phyloP scores from a whole-genome alignment of 2,113 vertebrate genomes.

The Marcusenius ussheri region DNA sequence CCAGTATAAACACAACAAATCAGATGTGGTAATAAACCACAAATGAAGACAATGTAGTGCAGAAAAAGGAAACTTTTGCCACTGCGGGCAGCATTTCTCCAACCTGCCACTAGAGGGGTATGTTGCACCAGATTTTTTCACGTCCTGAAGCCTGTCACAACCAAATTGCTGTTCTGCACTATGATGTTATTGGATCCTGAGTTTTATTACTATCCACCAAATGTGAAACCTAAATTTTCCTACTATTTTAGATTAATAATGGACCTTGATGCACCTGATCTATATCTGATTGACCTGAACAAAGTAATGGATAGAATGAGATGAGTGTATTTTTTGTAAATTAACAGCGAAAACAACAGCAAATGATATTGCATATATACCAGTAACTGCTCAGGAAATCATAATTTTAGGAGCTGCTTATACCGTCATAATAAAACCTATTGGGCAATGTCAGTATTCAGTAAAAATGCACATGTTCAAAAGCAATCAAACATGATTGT shows the following conservation, averaged over 20 bases:
- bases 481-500: background rate
- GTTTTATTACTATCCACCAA: background rate
- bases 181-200: background rate
- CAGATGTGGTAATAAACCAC: background rate
- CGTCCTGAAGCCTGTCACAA: background rate
- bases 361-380: slow-evolving; percentile 10
- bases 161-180: background rate
- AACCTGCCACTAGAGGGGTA: background rate
- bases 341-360: background rate
- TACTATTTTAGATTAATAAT: slow-evolving; percentile 15
- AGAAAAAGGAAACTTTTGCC: background rate
- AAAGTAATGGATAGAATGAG: background rate
- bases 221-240: too few relatives aligned
- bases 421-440: background rate
- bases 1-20: background rate
- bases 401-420: background rate
- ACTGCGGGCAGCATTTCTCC: background rate
- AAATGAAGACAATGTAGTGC: background rate
- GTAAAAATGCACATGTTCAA: background rate
- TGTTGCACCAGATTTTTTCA: background rate
- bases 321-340: background rate
- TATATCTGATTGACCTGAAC: background rate
- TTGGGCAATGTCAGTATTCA: background rate
- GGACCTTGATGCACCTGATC: background rate
- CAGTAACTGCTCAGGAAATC: background rate